Conservation (phyloP, 2,888 invertebrate genomes). For the Ectemnius continuus region DNA sequence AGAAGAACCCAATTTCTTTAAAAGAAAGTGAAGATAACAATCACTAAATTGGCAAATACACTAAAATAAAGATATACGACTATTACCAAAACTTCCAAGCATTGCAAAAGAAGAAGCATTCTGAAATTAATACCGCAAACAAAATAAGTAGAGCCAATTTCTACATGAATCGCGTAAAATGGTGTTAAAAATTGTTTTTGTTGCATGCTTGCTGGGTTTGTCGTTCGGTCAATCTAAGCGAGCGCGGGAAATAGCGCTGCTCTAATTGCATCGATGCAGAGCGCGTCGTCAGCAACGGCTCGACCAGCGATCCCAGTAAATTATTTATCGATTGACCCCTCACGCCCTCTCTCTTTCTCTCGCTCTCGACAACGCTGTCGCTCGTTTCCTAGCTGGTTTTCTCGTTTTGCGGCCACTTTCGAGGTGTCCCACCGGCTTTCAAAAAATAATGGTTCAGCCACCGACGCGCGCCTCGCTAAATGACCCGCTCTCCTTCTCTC, state of each 20-base stretch:
- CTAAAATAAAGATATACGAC: too few relatives aligned
- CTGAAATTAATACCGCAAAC: too few relatives aligned
- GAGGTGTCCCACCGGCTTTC: slow-evolving; percentile 22
- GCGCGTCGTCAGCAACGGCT: slow-evolving; percentile 53
- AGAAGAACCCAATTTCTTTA: too few relatives aligned
- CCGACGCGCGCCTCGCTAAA: too few relatives aligned
- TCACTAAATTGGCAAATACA: too few relatives aligned
- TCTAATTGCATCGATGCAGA: slow-evolving; percentile 38
- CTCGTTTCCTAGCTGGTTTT: background rate
- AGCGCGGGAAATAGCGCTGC: slow-evolving; percentile 18
- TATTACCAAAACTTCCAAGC: too few relatives aligned
- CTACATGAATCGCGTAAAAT: too few relatives aligned
- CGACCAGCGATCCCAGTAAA: slow-evolving; percentile 49
- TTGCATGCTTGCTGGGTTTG: background rate
- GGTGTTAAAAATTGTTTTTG: background rate
- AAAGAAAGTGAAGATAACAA: too few relatives aligned
- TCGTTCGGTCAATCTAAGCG: slow-evolving; percentile 4
- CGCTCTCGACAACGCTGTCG: background rate
- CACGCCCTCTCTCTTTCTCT: background rate
- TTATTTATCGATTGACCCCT: slow-evolving; percentile 62
- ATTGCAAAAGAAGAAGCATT: too few relatives aligned
- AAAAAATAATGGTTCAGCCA: slow-evolving; percentile 41
- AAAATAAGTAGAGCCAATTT: too few relatives aligned
- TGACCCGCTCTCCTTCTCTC: background rate
- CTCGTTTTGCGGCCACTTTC: slow-evolving; percentile 31